These are phyloP conservation scores for Procambarus clarkii DNA, from an alignment of 1,140 invertebrate species.

Conservation along the genomic window DNA sequence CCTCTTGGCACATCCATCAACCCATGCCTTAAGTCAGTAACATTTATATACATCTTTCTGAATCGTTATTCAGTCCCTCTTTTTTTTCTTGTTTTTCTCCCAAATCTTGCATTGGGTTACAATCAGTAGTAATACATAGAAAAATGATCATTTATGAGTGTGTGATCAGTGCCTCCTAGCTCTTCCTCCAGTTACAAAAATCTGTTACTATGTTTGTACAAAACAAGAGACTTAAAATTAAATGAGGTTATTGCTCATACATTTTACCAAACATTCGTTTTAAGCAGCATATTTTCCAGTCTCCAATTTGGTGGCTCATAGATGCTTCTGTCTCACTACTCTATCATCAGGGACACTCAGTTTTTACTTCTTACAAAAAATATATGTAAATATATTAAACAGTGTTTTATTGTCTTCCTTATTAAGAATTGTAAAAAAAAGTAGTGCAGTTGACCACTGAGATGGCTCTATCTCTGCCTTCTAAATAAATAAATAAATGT, in stretches of 20 bases:
- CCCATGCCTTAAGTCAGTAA: no score
- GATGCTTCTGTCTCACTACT: conserved; percentile 27
- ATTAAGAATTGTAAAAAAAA: neutral
- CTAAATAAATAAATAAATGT: no score
- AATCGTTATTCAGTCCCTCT: neutral
- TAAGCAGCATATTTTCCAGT: neutral
- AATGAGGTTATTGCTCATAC: neutral
- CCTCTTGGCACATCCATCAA: no score
- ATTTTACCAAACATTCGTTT: neutral
- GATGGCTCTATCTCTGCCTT: no score
- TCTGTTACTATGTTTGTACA: neutral
- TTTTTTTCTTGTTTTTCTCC: neutral
- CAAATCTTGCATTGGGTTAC: neutral
- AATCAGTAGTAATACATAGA: neutral
- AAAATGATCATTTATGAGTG: neutral
- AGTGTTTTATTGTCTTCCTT: conserved; percentile 11
- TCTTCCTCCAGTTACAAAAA: neutral
- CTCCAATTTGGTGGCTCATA: conserved; percentile 4
- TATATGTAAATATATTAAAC: conserved; percentile 13
- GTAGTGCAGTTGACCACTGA: no score
- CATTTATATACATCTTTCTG: no score
- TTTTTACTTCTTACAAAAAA: conserved; percentile 37
- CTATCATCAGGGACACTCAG: conserved; percentile 37
- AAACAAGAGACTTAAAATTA: neutral
- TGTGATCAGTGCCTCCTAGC: neutral